These are phyloP conservation scores for Arizona elegans DNA, from an alignment of 2,113 vertebrate species.

Conservation along the genomic window DNA sequence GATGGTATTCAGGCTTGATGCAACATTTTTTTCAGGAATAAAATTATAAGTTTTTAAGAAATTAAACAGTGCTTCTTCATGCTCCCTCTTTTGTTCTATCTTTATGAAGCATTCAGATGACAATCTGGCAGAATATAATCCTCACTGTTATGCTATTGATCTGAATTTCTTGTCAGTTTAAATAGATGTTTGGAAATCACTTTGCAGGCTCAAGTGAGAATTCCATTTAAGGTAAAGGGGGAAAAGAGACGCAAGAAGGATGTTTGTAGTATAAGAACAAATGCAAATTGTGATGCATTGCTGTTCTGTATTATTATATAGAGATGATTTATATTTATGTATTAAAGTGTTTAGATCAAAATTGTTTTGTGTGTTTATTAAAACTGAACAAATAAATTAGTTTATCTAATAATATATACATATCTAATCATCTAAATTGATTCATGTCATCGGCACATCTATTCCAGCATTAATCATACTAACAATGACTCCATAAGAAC, in stretches of 20 bases:
- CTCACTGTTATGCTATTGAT: not conserved
- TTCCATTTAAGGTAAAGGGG: not conserved
- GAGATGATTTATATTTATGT: conserved; percentile 34
- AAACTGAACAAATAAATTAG: not conserved
- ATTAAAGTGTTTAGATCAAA: conserved; percentile 38
- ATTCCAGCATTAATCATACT: not conserved
- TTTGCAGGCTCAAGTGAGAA: conserved; percentile 36
- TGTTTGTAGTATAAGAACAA: not conserved
- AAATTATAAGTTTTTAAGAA: not conserved
- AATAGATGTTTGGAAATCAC: conserved; percentile 16
- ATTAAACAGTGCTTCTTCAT: not conserved
- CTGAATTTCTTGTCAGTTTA: not conserved
- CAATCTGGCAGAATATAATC: not conserved
- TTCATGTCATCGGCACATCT: not conserved
- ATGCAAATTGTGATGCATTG: conserved; percentile 13
- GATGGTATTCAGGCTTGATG: not conserved
- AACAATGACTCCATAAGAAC: not conserved
- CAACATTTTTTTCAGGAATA: not conserved
- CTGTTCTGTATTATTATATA: conserved; percentile 8
- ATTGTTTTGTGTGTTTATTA: not conserved
- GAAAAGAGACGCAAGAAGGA: not conserved
- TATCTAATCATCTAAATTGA: too few species aligned
- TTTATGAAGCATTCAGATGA: not conserved
- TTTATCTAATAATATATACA: not conserved
- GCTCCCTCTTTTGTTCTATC: not conserved